Conservation (phyloP, 2,888 invertebrate genomes). For the Euplagia quadripunctaria region DNA sequence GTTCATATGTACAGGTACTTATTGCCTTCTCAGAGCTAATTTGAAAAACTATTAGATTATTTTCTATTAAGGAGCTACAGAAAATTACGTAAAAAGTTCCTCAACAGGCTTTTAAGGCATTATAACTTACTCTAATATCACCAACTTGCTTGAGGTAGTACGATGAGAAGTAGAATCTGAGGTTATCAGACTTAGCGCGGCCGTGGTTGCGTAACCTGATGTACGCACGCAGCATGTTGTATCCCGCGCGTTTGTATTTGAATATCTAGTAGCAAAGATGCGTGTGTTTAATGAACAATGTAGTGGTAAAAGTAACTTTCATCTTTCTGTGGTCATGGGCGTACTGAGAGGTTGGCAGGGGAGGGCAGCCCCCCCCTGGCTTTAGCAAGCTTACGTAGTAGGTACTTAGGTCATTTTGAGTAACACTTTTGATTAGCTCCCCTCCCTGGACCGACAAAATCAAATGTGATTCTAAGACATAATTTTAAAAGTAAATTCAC, state of each 20-base stretch:
- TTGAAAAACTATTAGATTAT: no score
- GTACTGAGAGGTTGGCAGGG: no score
- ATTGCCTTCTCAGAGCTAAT: no score
- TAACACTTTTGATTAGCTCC: no score
- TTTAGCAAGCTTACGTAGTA: no score
- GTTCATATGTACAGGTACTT: no score
- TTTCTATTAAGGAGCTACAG: not conserved
- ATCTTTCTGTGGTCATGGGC: no score
- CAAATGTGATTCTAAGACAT: not conserved
- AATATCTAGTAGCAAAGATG: slow-evolving; percentile 69
- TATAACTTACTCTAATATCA: slow-evolving; percentile 72
- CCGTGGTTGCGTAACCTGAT: slow-evolving; percentile 61
- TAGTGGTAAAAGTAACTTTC: not conserved
- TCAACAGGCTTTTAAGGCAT: not conserved
- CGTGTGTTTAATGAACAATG: not conserved
- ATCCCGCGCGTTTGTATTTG: slow-evolving; percentile 78
- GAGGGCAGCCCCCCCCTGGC: no score
- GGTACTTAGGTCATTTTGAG: no score
- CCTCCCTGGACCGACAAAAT: no score
- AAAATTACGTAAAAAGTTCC: not conserved
- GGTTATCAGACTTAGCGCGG: slow-evolving; percentile 63
- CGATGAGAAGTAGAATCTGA: slow-evolving; percentile 81
- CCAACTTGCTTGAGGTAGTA: slow-evolving; percentile 81
- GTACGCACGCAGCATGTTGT: slow-evolving; percentile 70
- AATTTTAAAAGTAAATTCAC: not conserved